These are phyloP conservation scores for Rynchops niger DNA, from an alignment of 2,113 vertebrate genomes.

Conservation along the genomic window DNA sequence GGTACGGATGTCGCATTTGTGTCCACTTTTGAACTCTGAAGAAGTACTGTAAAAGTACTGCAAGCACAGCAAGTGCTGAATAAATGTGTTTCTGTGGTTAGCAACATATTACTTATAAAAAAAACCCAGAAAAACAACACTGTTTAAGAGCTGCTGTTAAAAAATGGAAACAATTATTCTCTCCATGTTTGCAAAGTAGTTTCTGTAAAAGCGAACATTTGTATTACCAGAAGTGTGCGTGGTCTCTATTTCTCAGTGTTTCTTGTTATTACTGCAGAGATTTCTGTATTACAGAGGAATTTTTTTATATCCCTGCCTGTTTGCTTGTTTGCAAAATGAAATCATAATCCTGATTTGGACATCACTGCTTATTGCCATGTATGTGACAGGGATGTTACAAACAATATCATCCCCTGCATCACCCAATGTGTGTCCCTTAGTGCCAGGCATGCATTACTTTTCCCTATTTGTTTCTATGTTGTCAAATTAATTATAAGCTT, in stretches of 20 bases:
- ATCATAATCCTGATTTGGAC: background rate
- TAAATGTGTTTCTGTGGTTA: background rate
- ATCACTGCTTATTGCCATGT: background rate
- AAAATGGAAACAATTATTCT: slow-evolving; percentile 11
- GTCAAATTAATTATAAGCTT: background rate
- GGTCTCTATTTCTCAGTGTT: background rate
- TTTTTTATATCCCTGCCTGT: background rate
- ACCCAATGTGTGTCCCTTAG: background rate
- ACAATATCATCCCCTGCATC: background rate
- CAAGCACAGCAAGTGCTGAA: background rate
- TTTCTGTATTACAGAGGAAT: background rate
- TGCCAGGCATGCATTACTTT: background rate
- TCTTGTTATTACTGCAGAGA: background rate
- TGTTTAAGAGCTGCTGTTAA: background rate
- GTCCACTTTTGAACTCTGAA: background rate
- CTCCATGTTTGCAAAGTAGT: background rate
- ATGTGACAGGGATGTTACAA: background rate
- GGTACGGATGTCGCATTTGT: background rate
- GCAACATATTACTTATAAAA: background rate
- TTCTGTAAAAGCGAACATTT: slow-evolving; percentile 1
- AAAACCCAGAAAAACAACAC: background rate
- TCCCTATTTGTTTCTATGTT: background rate
- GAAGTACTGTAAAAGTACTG: background rate
- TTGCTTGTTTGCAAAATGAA: background rate
- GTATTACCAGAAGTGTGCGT: background rate